Percentiles rank a stretch among this genome's conserved stretches.
Conservation (phyloP, 1,140 invertebrate genomes). For the Macrocentrus cingulum region DNA sequence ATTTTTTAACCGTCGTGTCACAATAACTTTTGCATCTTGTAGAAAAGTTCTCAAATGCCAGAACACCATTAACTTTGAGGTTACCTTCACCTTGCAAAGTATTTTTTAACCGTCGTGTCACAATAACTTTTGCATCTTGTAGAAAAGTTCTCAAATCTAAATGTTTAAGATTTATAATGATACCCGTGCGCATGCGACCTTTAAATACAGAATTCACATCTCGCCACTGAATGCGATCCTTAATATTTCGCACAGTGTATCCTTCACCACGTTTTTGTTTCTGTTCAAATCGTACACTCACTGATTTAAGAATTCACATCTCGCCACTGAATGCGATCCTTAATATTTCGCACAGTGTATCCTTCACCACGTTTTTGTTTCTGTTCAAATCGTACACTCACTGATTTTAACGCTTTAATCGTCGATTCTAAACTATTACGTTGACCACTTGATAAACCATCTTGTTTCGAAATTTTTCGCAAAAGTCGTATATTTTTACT, state of each 20-base stretch:
- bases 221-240: conserved; percentile 23
- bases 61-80: conserved; percentile 27
- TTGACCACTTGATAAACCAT: neutral
- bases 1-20: conserved; percentile 23
- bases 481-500: neutral
- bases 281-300: neutral
- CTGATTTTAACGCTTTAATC: neutral
- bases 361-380: neutral
- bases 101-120: conserved; percentile 23
- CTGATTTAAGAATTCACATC: conserved; percentile 19
- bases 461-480: neutral
- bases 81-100: conserved; percentile 8
- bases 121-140: conserved; percentile 25
- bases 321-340: conserved; percentile 23
- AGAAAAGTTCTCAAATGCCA: conserved; percentile 27
- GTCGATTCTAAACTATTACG: neutral
- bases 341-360: neutral
- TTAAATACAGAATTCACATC: conserved; percentile 26
- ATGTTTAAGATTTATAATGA: conserved; percentile 28
- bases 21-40: conserved; percentile 25
- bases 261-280: neutral
- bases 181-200: conserved; percentile 23
- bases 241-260: neutral
- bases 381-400: neutral
- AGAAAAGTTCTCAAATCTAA: conserved; percentile 29